These are phyloP conservation scores for Conomelus anceps DNA, from an alignment of 2,888 invertebrate species.

Conservation along the genomic window DNA sequence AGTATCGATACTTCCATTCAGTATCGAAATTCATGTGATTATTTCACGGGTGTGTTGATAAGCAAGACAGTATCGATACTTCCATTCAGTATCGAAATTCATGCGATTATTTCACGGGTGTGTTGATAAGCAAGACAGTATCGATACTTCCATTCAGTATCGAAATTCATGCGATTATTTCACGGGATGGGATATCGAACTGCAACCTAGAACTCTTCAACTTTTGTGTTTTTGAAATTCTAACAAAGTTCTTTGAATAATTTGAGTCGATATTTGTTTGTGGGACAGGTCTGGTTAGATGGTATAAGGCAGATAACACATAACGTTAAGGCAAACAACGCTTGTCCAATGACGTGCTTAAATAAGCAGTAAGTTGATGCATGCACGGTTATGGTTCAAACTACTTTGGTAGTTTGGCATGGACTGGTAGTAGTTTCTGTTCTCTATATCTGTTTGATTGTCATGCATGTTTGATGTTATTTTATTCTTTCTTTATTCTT, in stretches of 20 bases:
- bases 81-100: too few species aligned
- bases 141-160: too few species aligned
- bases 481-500: background rate
- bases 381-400: background rate
- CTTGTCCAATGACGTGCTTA: constrained; percentile 96
- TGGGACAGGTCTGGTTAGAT: constrained; percentile 92
- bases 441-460: background rate
- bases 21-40: too few species aligned
- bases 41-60: too few species aligned
- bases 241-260: background rate
- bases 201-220: background rate
- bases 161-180: too few species aligned
- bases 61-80: too few species aligned
- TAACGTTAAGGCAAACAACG: constrained; percentile 98
- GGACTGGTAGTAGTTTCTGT: background rate
- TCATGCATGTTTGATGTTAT: background rate
- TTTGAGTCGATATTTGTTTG: background rate
- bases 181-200: background rate
- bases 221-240: background rate
- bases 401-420: background rate
- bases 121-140: too few species aligned
- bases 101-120: too few species aligned
- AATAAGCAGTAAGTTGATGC: constrained; percentile 92
- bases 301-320: constrained; percentile 91
- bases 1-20: too few species aligned